Percentiles rank a stretch among this genome's conserved stretches.
Evolutionary conservation across 2,888 invertebrate genomes (phyloP).

Genomic region (Atherix ibis): DNA sequence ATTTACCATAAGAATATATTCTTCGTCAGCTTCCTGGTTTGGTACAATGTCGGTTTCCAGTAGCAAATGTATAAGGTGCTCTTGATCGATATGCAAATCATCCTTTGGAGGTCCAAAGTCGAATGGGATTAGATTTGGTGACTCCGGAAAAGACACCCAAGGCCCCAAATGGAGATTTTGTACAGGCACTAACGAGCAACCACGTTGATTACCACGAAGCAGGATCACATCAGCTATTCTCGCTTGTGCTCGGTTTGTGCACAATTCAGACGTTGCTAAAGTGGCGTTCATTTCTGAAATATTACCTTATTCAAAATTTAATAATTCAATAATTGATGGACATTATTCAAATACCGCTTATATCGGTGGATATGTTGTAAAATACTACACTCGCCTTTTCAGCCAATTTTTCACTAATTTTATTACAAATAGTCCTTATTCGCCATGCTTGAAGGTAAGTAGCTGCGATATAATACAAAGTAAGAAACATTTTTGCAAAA

Average conservation of each 20-base stretch:
- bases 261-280: constrained; percentile 28
- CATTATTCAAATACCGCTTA: constrained; percentile 25
- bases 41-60: constrained; percentile 27
- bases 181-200: constrained; percentile 29
- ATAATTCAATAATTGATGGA: not conserved
- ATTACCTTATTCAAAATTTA: not conserved
- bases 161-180: constrained; percentile 35
- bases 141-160: constrained; percentile 36
- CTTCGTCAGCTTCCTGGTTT: constrained; percentile 10
- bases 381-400: constrained; percentile 44
- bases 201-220: constrained; percentile 26
- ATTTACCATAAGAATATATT: constrained; percentile 19
- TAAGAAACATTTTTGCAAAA: constrained; percentile 60
- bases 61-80: constrained; percentile 21
- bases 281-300: constrained; percentile 5
- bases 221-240: constrained; percentile 31
- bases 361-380: constrained; percentile 38
- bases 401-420: constrained; percentile 44
- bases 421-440: constrained; percentile 50
- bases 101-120: constrained; percentile 14
- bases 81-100: constrained; percentile 14
- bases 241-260: constrained; percentile 26
- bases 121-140: constrained; percentile 30
- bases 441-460: constrained; percentile 71
- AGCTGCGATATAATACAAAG: constrained; percentile 68